These are phyloP conservation scores for Brachionus rubens DNA, from an alignment of 1,140 invertebrate genomes.

Conservation along the genomic window DNA sequence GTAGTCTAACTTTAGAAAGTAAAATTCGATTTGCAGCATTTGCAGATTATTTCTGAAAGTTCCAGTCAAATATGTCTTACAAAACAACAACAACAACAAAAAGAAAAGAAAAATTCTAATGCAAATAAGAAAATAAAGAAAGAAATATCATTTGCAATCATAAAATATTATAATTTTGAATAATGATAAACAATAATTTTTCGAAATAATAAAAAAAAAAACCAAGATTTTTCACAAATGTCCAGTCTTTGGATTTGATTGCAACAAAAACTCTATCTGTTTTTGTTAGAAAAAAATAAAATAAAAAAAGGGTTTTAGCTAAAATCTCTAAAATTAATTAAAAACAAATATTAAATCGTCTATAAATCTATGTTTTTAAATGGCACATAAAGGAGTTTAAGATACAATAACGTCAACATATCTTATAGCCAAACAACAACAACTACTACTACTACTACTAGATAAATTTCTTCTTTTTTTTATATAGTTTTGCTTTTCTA, in stretches of 20 bases:
- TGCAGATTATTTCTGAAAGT: no score
- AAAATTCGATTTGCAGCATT: no score
- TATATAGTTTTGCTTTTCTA: no score
- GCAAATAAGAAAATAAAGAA: neutral
- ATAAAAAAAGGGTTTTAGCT: neutral
- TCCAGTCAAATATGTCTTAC: no score
- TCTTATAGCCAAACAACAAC: neutral
- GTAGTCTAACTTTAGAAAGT: no score
- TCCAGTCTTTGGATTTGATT: neutral
- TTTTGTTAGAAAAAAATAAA: neutral
- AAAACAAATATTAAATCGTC: constrained; percentile 42
- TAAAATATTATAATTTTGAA: constrained; percentile 41
- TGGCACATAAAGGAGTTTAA: constrained; percentile 34
- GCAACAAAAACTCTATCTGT: neutral
- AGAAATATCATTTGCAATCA: constrained; percentile 17
- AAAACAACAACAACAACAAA: neutral
- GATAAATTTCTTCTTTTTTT: no score
- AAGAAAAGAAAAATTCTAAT: neutral
- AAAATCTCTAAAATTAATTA: constrained; percentile 9
- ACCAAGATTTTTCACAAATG: no score
- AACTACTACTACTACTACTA: neutral
- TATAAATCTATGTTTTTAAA: constrained; percentile 14
- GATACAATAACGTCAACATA: constrained; percentile 26
- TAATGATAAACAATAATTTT: neutral
- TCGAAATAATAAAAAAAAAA: neutral